These are phyloP conservation scores for Nomada ferruginata DNA, from an alignment of 2,888 invertebrate species.

Conservation along the genomic window DNA sequence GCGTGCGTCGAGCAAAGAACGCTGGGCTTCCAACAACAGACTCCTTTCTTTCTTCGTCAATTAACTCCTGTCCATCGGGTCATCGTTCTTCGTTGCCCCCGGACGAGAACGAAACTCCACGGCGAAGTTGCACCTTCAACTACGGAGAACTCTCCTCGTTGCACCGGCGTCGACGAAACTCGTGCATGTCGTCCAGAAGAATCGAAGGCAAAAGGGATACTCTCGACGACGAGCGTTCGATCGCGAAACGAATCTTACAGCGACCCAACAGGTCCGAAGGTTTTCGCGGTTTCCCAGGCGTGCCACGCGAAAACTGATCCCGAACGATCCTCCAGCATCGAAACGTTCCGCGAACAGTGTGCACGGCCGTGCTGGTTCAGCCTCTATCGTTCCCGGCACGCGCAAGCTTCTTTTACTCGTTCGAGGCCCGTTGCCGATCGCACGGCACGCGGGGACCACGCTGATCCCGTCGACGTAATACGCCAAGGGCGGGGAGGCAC, in stretches of 20 bases:
- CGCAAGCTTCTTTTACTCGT: slow-evolving; percentile 54
- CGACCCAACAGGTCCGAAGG: not conserved
- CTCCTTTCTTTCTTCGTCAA: not conserved
- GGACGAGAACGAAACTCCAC: not conserved
- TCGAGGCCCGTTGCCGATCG: slow-evolving; percentile 33
- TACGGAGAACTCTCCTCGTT: not conserved
- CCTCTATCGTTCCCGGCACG: slow-evolving; percentile 43
- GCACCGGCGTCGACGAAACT: not conserved
- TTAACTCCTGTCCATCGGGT: slow-evolving; percentile 1
- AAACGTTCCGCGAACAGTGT: not conserved
- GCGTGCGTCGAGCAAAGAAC: not conserved
- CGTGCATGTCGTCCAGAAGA: not conserved
- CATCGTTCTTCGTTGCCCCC: slow-evolving; percentile 19
- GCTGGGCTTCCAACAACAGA: not conserved
- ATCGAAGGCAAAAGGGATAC: not conserved
- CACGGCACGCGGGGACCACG: slow-evolving; percentile 43
- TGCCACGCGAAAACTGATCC: not conserved
- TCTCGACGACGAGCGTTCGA: slow-evolving; percentile 5
- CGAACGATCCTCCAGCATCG: slow-evolving; percentile 16
- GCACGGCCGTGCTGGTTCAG: slow-evolving; percentile 19
- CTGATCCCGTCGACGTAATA: slow-evolving; percentile 39
- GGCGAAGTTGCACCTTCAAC: not conserved
- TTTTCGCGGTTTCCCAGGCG: slow-evolving; percentile 14
- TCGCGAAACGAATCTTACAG: not conserved
- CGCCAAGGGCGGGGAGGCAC: slow-evolving; percentile 44